phyloP scores from a whole-genome alignment of 1,140 invertebrate species.

The Lithobius niger region DNA sequence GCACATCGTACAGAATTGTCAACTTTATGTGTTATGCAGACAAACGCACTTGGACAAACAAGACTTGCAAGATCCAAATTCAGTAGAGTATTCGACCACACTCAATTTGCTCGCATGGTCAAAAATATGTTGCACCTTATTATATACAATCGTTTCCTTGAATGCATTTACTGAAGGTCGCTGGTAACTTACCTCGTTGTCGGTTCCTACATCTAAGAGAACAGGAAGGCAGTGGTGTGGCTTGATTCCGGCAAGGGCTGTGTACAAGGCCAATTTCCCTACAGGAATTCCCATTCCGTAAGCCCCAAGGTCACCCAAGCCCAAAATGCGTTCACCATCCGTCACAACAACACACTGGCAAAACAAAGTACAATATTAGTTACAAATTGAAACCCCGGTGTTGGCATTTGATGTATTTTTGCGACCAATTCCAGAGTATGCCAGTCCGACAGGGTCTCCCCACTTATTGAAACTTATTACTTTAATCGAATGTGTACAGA shows the following conservation, averaged over 20 bases:
- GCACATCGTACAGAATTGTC: too few relatives aligned
- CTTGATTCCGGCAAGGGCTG: conserved; percentile 82
- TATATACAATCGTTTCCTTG: too few relatives aligned
- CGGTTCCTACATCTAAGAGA: conserved; percentile 82
- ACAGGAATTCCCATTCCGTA: conserved; percentile 94
- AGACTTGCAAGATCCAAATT: too few relatives aligned
- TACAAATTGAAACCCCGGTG: neutral
- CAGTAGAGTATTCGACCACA: too few relatives aligned
- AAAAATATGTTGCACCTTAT: too few relatives aligned
- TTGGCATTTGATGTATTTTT: neutral
- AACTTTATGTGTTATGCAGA: too few relatives aligned
- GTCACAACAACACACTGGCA: conserved; percentile 80
- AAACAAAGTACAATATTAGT: neutral
- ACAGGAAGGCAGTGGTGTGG: conserved; percentile 86
- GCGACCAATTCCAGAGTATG: neutral
- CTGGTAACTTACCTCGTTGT: conserved; percentile 56
- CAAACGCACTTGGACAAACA: too few relatives aligned
- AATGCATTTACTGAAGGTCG: too few relatives aligned
- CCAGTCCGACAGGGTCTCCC: too few relatives aligned
- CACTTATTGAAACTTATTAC: too few relatives aligned
- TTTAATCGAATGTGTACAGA: too few relatives aligned
- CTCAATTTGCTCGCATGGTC: too few relatives aligned
- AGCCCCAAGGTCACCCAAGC: conserved; percentile 83
- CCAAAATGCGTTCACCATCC: conserved; percentile 87
- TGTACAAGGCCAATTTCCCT: conserved; percentile 84